These are phyloP conservation scores for Cossypha dichroa DNA, from an alignment of 2,797 vertebrate species.

Conservation along the genomic window DNA sequence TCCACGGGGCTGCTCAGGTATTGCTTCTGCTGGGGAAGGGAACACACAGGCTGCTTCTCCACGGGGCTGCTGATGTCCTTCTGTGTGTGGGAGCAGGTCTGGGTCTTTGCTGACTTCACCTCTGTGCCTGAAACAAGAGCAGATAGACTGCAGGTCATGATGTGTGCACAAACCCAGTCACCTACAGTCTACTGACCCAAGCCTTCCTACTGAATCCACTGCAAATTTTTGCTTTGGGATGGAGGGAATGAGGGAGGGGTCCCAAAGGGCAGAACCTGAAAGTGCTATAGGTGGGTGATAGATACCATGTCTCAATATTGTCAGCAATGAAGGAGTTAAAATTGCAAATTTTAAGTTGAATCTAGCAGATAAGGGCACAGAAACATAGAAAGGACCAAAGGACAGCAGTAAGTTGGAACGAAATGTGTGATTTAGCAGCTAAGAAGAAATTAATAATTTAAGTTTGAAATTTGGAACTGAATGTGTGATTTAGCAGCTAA, in stretches of 20 bases:
- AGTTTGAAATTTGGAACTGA: neutral
- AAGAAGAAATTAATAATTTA: neutral
- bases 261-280: neutral
- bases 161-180: neutral
- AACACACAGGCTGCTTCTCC: constrained; percentile 5
- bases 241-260: neutral
- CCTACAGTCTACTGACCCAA: neutral
- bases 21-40: constrained; percentile 38
- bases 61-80: constrained; percentile 14
- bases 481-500: neutral
- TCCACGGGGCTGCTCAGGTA: neutral
- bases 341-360: neutral
- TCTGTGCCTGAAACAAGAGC: constrained; percentile 81
- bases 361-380: neutral
- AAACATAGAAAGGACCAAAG: neutral
- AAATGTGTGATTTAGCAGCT: neutral
- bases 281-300: neutral
- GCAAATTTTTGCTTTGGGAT: neutral
- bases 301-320: neutral
- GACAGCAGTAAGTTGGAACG: neutral
- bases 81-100: constrained; percentile 74
- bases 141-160: neutral
- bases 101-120: constrained; percentile 88
- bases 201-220: neutral
- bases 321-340: neutral